Evolutionary conservation across 1,140 invertebrate genomes (phyloP).

Genomic region (Lasaia peninsularis): DNA sequence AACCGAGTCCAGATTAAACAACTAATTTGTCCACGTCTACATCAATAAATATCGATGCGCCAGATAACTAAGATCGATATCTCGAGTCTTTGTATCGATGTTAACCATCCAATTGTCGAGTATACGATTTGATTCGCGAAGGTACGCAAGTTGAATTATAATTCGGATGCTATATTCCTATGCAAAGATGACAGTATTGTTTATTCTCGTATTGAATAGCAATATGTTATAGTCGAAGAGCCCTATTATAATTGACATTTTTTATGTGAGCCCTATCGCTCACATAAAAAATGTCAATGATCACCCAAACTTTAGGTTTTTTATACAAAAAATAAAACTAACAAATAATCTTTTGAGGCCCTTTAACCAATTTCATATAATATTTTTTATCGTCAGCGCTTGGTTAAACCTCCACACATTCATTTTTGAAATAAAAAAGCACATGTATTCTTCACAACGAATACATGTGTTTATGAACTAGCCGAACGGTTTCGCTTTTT

Average conservation of each 20-base stretch:
- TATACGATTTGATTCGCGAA: conserved; percentile 32
- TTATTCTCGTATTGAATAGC: conserved; percentile 53
- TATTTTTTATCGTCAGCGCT: no score
- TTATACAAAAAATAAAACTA: no score
- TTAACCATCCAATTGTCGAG: conserved; percentile 33
- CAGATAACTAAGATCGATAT: conserved; percentile 34
- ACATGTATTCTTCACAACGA: no score
- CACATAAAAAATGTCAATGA: no score
- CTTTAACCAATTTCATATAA: no score
- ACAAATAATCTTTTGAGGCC: no score
- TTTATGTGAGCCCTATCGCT: no score
- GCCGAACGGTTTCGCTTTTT: no score
- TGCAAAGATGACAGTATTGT: conserved; percentile 49
- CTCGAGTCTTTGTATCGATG: conserved; percentile 37
- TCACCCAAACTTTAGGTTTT: no score
- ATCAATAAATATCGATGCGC: conserved; percentile 50
- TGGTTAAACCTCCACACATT: no score
- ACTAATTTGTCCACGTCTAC: conserved; percentile 64
- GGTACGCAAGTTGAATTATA: conserved; percentile 24
- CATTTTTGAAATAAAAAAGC: no score
- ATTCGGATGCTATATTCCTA: conserved; percentile 36
- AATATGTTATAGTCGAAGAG: conserved; percentile 31
- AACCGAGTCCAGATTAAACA: background rate
- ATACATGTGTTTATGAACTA: no score
- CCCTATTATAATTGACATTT: background rate